Conservation (phyloP, 2,797 vertebrate species). For the Liparis tanakae region DNA sequence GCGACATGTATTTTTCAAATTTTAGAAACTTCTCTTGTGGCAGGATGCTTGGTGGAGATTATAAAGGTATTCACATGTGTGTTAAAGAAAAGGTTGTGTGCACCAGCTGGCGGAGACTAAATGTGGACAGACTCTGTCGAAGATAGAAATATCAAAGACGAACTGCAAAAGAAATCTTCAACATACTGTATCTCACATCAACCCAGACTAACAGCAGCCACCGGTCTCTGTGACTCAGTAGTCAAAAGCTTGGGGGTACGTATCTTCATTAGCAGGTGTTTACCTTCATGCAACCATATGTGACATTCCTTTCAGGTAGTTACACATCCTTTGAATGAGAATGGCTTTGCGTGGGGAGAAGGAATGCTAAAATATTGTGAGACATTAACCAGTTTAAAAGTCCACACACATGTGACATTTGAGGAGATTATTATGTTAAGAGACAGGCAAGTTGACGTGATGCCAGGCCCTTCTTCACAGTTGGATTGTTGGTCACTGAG, state of each 20-base stretch:
- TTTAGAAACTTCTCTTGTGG: constrained; percentile 38
- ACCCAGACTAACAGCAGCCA: constrained; percentile 25
- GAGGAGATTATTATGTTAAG: constrained; percentile 22
- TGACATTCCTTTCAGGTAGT: constrained; percentile 27
- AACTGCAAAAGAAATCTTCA: constrained; percentile 2
- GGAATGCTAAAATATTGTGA: constrained; percentile 18
- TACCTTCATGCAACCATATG: constrained; percentile 15
- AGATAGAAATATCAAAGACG: constrained; percentile 30
- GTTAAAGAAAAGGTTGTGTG: constrained; percentile 27
- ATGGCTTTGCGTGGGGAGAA: neutral
- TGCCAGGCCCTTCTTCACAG: constrained; percentile 20
- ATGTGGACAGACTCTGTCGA: constrained; percentile 9
- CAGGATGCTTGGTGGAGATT: constrained; percentile 30
- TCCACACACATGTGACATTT: constrained; percentile 49
- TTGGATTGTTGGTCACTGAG: constrained; percentile 34
- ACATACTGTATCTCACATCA: constrained; percentile 6
- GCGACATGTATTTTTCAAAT: constrained; percentile 38
- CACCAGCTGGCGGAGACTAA: constrained; percentile 48
- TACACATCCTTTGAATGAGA: constrained; percentile 13
- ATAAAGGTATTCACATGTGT: constrained; percentile 32
- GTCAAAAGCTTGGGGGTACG: constrained; percentile 10
- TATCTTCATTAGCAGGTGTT: constrained; percentile 30
- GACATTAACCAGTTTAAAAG: constrained; percentile 49
- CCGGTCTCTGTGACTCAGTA: constrained; percentile 9
- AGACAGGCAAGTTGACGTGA: constrained; percentile 18